These are phyloP conservation scores for Acomys russatus DNA, from an alignment of 2,797 vertebrate genomes.

Conservation along the genomic window DNA sequence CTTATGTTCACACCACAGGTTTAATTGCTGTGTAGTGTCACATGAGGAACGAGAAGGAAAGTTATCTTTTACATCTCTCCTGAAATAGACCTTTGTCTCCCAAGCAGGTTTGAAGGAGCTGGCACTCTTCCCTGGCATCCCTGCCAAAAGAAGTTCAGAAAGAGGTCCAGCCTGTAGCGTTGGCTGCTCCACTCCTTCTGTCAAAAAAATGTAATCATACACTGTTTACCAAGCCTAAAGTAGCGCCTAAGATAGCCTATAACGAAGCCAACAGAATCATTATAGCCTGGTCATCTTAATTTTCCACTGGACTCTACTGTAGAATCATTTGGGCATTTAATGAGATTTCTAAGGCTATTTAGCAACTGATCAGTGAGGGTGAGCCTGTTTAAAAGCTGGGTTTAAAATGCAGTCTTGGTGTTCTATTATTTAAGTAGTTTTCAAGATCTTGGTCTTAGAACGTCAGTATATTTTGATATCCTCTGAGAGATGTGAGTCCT, in stretches of 20 bases:
- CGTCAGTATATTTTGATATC: neutral
- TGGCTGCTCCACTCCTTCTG: neutral
- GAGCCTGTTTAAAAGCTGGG: neutral
- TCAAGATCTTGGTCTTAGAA: neutral
- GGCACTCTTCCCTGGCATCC: neutral
- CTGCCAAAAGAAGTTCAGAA: neutral
- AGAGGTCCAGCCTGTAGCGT: no score
- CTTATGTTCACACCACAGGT: neutral
- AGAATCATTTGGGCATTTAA: neutral
- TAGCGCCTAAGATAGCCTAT: neutral
- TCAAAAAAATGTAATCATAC: neutral
- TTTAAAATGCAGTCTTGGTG: neutral
- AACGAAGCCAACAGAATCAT: neutral
- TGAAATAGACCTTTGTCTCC: neutral
- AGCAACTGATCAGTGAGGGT: neutral
- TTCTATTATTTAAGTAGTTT: neutral
- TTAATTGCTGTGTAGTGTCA: neutral
- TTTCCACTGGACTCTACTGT: neutral
- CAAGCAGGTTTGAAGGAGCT: neutral
- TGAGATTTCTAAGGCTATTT: neutral
- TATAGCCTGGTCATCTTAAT: neutral
- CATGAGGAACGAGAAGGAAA: neutral
- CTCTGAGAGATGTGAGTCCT: neutral
- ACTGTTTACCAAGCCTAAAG: slow-evolving; percentile 3
- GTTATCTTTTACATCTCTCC: neutral